phyloP scores from a whole-genome alignment of 2,797 vertebrate species.

The Oreonectes daqikongensis region DNA sequence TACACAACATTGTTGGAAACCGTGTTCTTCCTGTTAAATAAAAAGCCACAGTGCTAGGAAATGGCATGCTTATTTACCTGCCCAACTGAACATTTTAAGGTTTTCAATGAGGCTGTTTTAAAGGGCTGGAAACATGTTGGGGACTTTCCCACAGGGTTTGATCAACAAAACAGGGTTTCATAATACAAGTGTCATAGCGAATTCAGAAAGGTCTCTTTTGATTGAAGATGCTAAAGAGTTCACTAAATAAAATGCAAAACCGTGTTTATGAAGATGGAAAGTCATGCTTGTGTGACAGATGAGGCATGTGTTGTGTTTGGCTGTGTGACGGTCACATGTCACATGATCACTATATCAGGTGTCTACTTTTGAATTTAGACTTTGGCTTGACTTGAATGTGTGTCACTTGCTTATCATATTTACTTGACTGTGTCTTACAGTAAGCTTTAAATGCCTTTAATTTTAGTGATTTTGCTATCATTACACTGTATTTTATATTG shows the following conservation, averaged over 20 bases:
- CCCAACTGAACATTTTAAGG: neutral
- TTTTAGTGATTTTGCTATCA: neutral
- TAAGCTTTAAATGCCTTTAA: neutral
- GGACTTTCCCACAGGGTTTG: neutral
- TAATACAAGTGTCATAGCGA: neutral
- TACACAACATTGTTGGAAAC: slow-evolving; percentile 25
- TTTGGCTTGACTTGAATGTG: no score
- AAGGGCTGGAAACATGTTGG: neutral
- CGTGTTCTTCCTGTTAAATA: slow-evolving; percentile 38
- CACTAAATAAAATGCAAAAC: neutral
- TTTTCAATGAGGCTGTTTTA: slow-evolving; percentile 2
- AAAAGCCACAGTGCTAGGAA: neutral
- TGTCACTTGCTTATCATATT: no score
- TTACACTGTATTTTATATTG: neutral
- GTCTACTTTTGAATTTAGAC: neutral
- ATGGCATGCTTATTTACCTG: neutral
- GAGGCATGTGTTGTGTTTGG: neutral
- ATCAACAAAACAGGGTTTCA: neutral
- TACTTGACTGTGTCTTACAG: no score
- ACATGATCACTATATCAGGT: slow-evolving; percentile 17
- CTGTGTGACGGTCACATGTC: slow-evolving; percentile 23
- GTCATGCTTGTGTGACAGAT: neutral
- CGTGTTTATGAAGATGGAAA: neutral
- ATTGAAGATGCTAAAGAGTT: neutral
- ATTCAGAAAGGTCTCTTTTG: slow-evolving; percentile 1